Evolutionary conservation across 37 sponge, comb jelly and placozoan genomes (phyloP), one percentile per base, ranked within the genome.

Genomic region (Cliona cf. orientalis): DNA sequence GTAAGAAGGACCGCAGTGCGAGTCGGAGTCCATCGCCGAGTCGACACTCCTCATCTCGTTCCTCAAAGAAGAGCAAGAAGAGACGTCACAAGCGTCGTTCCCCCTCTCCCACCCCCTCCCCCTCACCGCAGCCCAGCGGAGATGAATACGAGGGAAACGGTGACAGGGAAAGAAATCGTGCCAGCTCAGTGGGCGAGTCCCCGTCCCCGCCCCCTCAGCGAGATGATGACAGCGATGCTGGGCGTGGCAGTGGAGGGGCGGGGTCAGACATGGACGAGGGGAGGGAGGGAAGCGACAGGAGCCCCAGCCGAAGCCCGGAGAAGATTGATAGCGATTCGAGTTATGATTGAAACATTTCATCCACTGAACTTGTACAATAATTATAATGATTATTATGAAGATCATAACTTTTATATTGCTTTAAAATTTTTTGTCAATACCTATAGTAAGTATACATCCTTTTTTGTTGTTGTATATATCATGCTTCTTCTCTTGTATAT

Each of bases 21-120:
- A 72, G 73, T 21, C 73, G 73, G 9, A 72, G 73, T 26, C 33
- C 73, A 46, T 34, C 33, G 7, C 73, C 73, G 5, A 28, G 28
- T 7, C 49, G 1, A 33, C 26, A 34, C 12, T 21, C 5, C 7
- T 31, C 31, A 12, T 7, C 23, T 23, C 32, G 9, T 6, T n/a
- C 25, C 71, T 43, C 21, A n/a, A 83, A 83, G 66, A 62, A 72
- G 39, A 49, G 42, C 43, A 85, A 85, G 78, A 85, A 85, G 58
- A 37, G 77, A 23, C 74, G 64, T 69, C 80, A 69, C 81, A 81
- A 81, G 72, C 28, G 67, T 28, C 76, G 42, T 22, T 72, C 85
- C 45, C 86, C 71, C 34, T 85, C 86, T 35, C 59, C 69, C 25
- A 29, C 81, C 39, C 73, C 66, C 26, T 66, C 65, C 2, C 46